Conservation (phyloP, 2,113 vertebrate species). For the Xenopus borealis region DNA sequence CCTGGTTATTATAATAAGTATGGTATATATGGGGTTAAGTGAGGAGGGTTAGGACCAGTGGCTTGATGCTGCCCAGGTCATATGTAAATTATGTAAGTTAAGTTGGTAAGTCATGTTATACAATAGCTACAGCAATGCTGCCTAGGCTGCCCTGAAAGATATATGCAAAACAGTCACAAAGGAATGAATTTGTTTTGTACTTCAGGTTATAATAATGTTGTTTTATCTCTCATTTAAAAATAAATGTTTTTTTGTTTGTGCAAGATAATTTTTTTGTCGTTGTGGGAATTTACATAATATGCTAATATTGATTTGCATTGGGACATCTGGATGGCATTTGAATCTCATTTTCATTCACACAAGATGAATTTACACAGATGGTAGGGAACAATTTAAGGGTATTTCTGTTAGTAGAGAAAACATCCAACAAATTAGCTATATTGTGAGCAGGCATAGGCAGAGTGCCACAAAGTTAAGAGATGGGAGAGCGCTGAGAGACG, state of each 20-base stretch:
- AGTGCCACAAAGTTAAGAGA: conserved; percentile 32
- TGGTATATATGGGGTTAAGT: no score
- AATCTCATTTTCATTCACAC: conserved; percentile 74
- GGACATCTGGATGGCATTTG: conserved; percentile 79
- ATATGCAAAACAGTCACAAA: neutral
- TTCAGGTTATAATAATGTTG: conserved; percentile 53
- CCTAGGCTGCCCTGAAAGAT: neutral
- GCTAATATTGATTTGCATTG: conserved; percentile 62
- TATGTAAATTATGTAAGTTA: no score
- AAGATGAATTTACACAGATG: conserved; percentile 72
- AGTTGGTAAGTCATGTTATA: no score
- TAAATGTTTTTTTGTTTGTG: conserved; percentile 57
- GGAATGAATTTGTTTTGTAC: conserved; percentile 40
- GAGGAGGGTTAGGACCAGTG: no score
- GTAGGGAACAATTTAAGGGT: conserved; percentile 68
- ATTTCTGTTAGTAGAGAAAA: conserved; percentile 75
- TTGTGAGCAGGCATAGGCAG: conserved; percentile 36
- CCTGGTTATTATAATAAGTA: no score
- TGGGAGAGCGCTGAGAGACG: neutral
- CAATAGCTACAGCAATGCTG: no score
- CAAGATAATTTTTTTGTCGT: conserved; percentile 46
- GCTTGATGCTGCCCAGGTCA: no score
- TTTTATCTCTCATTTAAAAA: conserved; percentile 59
- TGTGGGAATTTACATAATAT: conserved; percentile 69
- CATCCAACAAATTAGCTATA: conserved; percentile 67